phyloP scores from a whole-genome alignment of 2,113 vertebrate genomes.

The rabbit (Oryctolagus cuniculus) region DNA sequence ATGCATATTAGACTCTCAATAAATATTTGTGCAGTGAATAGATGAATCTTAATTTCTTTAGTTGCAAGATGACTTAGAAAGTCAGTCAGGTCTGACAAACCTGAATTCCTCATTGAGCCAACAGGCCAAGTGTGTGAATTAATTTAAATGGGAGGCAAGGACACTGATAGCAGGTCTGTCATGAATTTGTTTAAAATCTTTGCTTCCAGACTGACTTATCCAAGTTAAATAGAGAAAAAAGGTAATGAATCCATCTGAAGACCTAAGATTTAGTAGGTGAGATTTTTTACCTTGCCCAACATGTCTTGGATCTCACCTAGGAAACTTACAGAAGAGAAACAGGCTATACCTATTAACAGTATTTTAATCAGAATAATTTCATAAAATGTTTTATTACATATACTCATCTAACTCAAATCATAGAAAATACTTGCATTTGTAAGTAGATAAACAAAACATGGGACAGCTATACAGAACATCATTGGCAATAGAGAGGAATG shows the following conservation, averaged over 20 bases:
- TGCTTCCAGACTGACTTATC: neutral
- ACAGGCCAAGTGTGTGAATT: neutral
- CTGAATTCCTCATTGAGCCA: neutral
- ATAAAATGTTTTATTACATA: neutral
- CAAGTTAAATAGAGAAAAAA: neutral
- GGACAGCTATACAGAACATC: neutral
- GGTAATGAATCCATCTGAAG: neutral
- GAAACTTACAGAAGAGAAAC: neutral
- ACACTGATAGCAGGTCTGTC: neutral
- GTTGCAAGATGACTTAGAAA: neutral
- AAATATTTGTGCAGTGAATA: constrained; percentile 65
- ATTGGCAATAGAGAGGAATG: neutral
- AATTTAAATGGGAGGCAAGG: neutral
- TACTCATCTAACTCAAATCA: neutral
- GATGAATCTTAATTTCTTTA: constrained; percentile 56
- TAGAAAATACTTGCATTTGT: neutral
- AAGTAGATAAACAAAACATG: neutral
- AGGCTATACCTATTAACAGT: neutral
- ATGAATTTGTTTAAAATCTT: constrained; percentile 22
- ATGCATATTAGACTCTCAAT: constrained; percentile 11
- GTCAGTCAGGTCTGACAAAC: neutral
- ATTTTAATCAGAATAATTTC: constrained; percentile 2
- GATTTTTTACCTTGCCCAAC: neutral
- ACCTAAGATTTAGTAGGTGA: neutral
- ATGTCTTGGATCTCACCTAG: neutral